Evolutionary conservation across 2,797 vertebrate species (phyloP).

Genomic region (Lophius americanus): DNA sequence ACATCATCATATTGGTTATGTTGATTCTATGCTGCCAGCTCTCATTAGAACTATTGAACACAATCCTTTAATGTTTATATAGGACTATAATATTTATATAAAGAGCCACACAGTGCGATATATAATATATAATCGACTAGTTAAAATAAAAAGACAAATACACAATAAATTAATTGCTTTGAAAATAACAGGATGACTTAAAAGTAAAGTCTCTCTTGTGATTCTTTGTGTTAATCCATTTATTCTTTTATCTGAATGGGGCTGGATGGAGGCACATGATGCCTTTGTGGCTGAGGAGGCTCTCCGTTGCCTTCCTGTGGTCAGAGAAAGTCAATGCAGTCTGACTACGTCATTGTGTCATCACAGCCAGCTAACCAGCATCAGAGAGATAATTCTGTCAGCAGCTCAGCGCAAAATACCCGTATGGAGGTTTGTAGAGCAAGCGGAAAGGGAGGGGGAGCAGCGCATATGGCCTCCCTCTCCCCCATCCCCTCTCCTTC

Average conservation of each 20-base stretch:
- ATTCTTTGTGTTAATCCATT: constrained; percentile 15
- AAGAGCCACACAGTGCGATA: too few species aligned
- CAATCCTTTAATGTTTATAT: too few species aligned
- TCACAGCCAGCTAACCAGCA: constrained; percentile 10
- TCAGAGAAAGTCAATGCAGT: constrained; percentile 70
- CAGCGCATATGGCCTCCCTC: constrained; percentile 18
- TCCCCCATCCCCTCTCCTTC: not conserved
- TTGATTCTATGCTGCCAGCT: too few species aligned
- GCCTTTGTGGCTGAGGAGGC: constrained; percentile 59
- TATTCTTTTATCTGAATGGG: constrained; percentile 4
- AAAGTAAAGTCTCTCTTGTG: not conserved
- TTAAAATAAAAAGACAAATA: too few species aligned
- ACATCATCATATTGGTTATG: too few species aligned
- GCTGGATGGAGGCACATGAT: constrained; percentile 39
- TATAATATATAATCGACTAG: too few species aligned
- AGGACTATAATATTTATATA: too few species aligned
- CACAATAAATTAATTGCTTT: not conserved
- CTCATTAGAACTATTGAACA: too few species aligned
- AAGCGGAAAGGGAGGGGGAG: constrained; percentile 58
- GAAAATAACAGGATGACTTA: not conserved
- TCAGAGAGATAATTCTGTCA: constrained; percentile 26
- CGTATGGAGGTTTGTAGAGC: constrained; percentile 73
- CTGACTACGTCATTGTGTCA: constrained; percentile 30
- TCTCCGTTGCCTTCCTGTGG: constrained; percentile 84
- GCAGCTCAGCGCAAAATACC: constrained; percentile 54